Evolutionary conservation across 2,113 vertebrate genomes (phyloP), one percentile per base, ranked within the genome.

Genomic region (Myxocyprinus asiaticus): DNA sequence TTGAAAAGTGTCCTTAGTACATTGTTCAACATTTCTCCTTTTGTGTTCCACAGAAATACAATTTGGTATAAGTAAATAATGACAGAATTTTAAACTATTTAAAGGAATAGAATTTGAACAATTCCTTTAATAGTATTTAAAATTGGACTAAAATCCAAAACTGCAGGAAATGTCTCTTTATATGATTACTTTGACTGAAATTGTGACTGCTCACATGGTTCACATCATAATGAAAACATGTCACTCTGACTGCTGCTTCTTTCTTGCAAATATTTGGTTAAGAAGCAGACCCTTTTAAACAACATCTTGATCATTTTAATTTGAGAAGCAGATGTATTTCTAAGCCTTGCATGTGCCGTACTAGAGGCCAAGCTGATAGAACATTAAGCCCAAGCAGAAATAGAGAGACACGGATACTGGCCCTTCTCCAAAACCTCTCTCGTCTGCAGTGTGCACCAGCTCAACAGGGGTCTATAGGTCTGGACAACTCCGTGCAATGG

Each of bases 401-500:
- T 53, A 63, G 53, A 64, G 5, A 76, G 48, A 69, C 33, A 71
- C 15, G 5, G 43, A 72, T 14, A 6, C 67, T 85, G 81, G 84
- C 81, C 62, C 69, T 83, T 79, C 81, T 85, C 81, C 75, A 79
- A 71, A 74, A 76, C 73, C 43, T 82, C 77, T 82, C 81, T 81
- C 81, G 83, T 83, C 79, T 80, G 58, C 78, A 82, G 75, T 74
- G 78, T 76, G 83, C 50, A 76, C 58, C 64, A 22, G 56, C 79
- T 83, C 86, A 82, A 87, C 79, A 79, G 85, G 87, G 85, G 86
- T 86, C 84, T 87, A 67, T 82, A 83, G 78, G 78, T 84, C 86
- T 76, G 88, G 90, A 91, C 88, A 88, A 91, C 90, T 91, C 81
- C 86, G 88, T 86, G 87, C 88, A 89, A 83, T 79, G 70, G 83